phyloP scores from a whole-genome alignment of 1,140 invertebrate genomes.

The Nephotettix cincticeps region DNA sequence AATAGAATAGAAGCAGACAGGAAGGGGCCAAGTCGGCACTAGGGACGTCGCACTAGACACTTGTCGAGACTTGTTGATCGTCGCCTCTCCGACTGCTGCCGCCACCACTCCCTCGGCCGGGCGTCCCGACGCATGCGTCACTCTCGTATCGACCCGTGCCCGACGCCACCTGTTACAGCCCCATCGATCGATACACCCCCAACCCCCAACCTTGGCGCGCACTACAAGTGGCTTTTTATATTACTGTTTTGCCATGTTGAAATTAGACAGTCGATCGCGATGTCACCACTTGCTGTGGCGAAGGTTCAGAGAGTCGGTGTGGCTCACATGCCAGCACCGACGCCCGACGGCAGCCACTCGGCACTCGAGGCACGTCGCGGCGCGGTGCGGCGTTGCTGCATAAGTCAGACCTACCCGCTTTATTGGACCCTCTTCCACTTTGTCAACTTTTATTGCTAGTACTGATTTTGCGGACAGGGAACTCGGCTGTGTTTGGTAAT shows the following conservation, averaged over 20 bases:
- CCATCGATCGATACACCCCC: too few relatives aligned
- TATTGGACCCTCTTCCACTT: too few relatives aligned
- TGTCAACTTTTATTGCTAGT: too few relatives aligned
- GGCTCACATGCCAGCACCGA: too few relatives aligned
- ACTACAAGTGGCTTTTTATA: constrained; percentile 27
- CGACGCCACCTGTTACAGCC: constrained; percentile 44
- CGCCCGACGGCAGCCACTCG: too few relatives aligned
- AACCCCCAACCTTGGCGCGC: constrained; percentile 26
- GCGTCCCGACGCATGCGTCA: background rate
- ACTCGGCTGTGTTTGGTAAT: too few relatives aligned
- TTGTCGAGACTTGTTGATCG: constrained; percentile 14
- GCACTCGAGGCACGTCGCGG: too few relatives aligned
- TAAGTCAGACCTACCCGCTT: too few relatives aligned
- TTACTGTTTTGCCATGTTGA: background rate
- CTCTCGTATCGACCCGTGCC: constrained; percentile 32
- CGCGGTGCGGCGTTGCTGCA: too few relatives aligned
- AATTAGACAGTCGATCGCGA: background rate
- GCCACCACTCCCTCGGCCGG: constrained; percentile 8
- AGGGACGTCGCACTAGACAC: constrained; percentile 18
- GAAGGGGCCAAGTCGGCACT: constrained; percentile 34
- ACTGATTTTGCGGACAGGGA: too few relatives aligned
- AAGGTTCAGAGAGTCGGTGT: too few relatives aligned
- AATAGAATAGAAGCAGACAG: constrained; percentile 29
- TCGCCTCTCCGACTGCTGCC: constrained; percentile 24
- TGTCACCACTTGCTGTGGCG: too few relatives aligned